Conservation (phyloP, 2,797 vertebrate species). For the Pteronotus mesoamericanus region DNA sequence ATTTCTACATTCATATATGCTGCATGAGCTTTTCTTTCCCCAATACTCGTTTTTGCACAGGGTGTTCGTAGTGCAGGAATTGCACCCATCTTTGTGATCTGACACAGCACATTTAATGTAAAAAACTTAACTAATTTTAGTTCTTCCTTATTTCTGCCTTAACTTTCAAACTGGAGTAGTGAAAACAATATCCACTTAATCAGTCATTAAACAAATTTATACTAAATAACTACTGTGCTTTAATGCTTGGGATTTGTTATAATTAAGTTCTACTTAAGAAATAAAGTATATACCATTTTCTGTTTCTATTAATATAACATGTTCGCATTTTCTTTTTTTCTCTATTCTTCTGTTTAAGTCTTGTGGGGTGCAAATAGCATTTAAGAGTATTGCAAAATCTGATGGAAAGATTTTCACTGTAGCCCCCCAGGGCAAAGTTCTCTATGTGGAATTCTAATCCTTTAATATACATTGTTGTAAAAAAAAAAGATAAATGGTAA, state of each 20-base stretch:
- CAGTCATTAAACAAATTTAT: not conserved
- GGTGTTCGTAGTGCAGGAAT: not conserved
- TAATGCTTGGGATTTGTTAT: not conserved
- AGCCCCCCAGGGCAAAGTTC: not conserved
- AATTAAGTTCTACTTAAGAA: not conserved
- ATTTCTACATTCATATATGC: conserved; percentile 45
- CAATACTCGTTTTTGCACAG: not conserved
- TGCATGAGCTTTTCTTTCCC: not conserved
- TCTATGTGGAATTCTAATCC: not conserved
- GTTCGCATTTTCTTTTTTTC: not conserved
- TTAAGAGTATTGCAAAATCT: not conserved
- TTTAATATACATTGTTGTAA: not conserved
- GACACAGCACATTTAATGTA: not conserved
- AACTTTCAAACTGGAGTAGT: not conserved
- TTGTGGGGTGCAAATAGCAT: not conserved
- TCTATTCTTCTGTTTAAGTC: not conserved
- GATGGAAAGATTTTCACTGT: not conserved
- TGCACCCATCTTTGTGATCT: not conserved
- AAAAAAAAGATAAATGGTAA: not conserved
- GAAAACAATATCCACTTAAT: not conserved
- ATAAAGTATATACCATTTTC: not conserved
- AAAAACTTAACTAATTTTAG: conserved; percentile 12
- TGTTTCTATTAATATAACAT: not conserved
- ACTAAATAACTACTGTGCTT: not conserved
- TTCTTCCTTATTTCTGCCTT: not conserved